Conservation (phyloP, 2,113 vertebrate species). For the Stegostoma tigrinum region DNA sequence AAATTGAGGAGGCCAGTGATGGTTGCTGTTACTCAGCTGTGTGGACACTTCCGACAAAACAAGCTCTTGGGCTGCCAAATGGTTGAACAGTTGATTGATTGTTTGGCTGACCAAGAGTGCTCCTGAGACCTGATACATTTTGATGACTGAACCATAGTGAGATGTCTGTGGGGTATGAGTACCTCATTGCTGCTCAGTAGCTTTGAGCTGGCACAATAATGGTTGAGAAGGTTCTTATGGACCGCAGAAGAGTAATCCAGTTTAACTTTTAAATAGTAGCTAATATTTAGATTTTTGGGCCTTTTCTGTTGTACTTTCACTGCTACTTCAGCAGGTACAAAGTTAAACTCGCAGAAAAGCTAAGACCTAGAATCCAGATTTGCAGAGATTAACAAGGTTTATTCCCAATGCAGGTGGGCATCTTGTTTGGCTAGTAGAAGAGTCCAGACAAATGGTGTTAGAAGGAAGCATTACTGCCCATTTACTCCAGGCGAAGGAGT, state of each 20-base stretch:
- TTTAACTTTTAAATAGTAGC: not conserved
- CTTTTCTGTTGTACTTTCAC: not conserved
- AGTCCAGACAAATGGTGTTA: not conserved
- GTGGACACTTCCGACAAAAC: not conserved
- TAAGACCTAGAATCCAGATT: not conserved
- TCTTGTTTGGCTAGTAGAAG: not conserved
- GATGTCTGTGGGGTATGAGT: not conserved
- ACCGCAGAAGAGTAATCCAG: not conserved
- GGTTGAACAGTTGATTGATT: not conserved
- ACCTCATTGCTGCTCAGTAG: not conserved
- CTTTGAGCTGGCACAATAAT: not conserved
- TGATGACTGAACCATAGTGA: not conserved
- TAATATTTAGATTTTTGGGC: not conserved
- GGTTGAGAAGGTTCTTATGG: not conserved
- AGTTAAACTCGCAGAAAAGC: not conserved
- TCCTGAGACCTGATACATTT: not conserved
- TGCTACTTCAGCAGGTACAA: not conserved
- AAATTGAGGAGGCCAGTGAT: not conserved
- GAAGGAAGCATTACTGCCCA: not conserved
- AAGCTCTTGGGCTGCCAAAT: not conserved
- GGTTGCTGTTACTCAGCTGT: not conserved
- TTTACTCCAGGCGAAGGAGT: not conserved
- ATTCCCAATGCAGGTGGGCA: not conserved
- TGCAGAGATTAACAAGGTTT: not conserved
- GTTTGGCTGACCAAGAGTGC: not conserved